Conservation (phyloP, 2,888 invertebrate genomes). For the Lasioglossum calceatum region DNA sequence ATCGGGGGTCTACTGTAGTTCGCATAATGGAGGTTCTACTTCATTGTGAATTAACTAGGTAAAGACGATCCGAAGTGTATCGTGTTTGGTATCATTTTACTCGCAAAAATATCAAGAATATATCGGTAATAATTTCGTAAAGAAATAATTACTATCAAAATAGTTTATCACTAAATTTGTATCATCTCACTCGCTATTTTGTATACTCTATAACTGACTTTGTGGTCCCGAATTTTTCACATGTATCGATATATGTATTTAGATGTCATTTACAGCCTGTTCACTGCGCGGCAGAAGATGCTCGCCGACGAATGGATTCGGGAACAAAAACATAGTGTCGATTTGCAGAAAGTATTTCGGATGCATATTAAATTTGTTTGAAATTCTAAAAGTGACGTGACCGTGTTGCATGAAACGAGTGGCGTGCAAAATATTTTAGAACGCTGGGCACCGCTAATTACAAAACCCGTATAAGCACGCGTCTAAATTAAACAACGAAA, state of each 20-base stretch:
- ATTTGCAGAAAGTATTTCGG: neutral
- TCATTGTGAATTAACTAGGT: neutral
- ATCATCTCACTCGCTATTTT: neutral
- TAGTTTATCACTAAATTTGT: neutral
- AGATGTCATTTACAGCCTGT: neutral
- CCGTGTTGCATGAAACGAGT: neutral
- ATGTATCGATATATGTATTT: neutral
- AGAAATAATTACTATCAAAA: neutral
- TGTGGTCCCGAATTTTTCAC: neutral
- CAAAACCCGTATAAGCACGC: neutral
- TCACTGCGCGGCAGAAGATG: neutral
- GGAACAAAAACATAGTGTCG: neutral
- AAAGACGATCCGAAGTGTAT: neutral
- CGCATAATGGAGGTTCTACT: neutral
- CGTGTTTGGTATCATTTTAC: neutral
- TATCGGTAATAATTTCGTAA: neutral
- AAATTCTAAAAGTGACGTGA: neutral
- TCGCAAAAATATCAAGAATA: neutral
- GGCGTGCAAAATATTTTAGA: neutral
- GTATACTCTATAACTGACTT: neutral
- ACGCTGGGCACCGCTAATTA: neutral
- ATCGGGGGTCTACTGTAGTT: neutral
- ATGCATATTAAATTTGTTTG: neutral
- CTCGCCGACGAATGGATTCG: neutral
- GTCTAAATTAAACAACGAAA: neutral